Evolutionary conservation across 2,888 invertebrate species (phyloP), one percentile per base, ranked within the genome.

Genomic region (Pyrrhia umbra): DNA sequence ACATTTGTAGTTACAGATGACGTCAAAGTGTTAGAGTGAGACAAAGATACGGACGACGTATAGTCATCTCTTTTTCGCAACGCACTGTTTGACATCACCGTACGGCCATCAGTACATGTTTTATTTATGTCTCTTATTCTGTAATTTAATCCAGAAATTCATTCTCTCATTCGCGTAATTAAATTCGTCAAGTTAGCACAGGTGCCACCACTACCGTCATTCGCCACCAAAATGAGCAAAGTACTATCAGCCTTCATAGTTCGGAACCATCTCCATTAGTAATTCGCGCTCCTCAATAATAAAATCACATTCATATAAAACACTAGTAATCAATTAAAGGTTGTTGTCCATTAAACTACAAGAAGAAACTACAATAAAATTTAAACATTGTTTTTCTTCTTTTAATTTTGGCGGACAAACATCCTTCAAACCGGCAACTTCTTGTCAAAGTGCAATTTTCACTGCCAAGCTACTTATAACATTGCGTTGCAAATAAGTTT

Each of bases 241-340:
- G 74, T 80, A 79, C 76, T 69, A 81, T 89, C 87, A 89, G 87
- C 85, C 89, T 89, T 88, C 77, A 56, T 56, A 80, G 77, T 77
- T 77, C 49, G 56, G n/a, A 78, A 59, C 66, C 67, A 51, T 61
- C 61, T 45, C 55, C 40, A 59, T 30, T 37, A n/a, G n/a, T 49
- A 52, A 20, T 23, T 10, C 59, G 37, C 52, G 30, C 45, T 52
- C 62, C 16, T 46, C 6, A 27, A 56, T 34, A 43, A 10, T 50
- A 50, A 20, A 42, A 60, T 30, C 51, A 72, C 47, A 49, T 56
- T 49, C 23, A 60, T 60, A 25, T 43, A 67, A 13, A 49, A 61
- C 25, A 50, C 49, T 30, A 49, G 9, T 50, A 18, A 54, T 23
- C 16, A 25, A 54, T 23, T 18, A n/a, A 37, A 27, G 2, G 9